phyloP scores from a whole-genome alignment of 2,113 vertebrate genomes.

The Lepus americanus region DNA sequence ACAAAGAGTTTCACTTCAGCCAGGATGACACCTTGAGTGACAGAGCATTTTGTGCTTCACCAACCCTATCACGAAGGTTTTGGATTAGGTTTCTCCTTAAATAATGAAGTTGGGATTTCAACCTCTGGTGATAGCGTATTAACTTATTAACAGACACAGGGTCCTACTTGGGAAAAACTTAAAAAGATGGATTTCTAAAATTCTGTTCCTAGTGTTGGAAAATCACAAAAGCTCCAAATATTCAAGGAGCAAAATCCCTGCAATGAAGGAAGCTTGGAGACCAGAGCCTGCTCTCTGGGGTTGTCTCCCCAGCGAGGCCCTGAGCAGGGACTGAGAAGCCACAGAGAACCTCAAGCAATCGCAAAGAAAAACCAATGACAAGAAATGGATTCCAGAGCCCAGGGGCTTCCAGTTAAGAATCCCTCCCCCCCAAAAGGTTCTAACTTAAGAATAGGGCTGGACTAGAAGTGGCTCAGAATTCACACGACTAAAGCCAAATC shows the following conservation, averaged over 20 bases:
- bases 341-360: background rate
- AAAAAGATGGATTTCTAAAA: background rate
- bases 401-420: background rate
- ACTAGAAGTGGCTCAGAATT: background rate
- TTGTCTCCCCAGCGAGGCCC: background rate
- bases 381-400: background rate
- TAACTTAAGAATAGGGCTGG: background rate
- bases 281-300: background rate
- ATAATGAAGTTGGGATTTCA: background rate
- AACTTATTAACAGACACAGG: background rate
- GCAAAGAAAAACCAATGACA: background rate
- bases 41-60: background rate
- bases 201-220: background rate
- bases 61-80: background rate
- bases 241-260: background rate
- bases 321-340: background rate
- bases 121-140: background rate
- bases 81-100: background rate
- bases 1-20: background rate
- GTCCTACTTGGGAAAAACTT: background rate
- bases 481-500: background rate
- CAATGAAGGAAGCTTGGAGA: background rate
- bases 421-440: background rate
- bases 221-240: background rate
- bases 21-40: background rate